Evolutionary conservation across 2,797 vertebrate genomes (phyloP), one percentile per base, ranked within the genome.

Genomic region (Hydrophis major): DNA sequence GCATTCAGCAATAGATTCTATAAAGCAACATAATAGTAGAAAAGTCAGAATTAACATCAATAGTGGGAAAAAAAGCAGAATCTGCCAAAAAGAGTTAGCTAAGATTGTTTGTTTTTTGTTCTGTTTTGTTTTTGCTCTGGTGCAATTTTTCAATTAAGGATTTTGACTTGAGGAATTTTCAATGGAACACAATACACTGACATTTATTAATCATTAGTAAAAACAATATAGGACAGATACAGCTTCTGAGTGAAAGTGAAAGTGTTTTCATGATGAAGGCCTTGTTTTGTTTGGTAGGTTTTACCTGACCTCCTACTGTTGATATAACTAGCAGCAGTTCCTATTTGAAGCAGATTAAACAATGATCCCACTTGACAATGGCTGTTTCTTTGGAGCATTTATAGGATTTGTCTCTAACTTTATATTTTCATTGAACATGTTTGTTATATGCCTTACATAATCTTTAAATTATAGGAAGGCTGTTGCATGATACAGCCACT

Each of bases 401-500:
- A 95, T 90, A 94, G 96, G 96, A 96, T 97, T 98, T 97, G 97
- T 97, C 96, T 97, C 96, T 97, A 98, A 97, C 97, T 98, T 98
- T 98, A 97, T 97, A 98, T 97, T 98, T 98, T 97, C 95, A 95
- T 96, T 93, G 56, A 96, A 97, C 96, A 96, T 90, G 93, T 95
- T 95, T 92, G 95, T 83, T 94, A 92, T 95, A 96, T 94, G 96
- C 96, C 97, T 97, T 97, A 96, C 93, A 96, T 97, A 96, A 98
- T 98, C 97, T 98, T 97, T 97, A 97, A 97, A 97, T 97, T 96
- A 97, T 95, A 97, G 96, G 95, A 97, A 97, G 95, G 95, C 93
- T 96, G 89, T 97, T 97, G 94, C 94, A 95, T 94, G 94, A 97
- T 95, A 95, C 5, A 0, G 96, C 86, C 95, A 96, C 96, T 96